Base-by-base conservation (phyloP, 2,888 invertebrate species). In the Megamerina dolium region DNA sequence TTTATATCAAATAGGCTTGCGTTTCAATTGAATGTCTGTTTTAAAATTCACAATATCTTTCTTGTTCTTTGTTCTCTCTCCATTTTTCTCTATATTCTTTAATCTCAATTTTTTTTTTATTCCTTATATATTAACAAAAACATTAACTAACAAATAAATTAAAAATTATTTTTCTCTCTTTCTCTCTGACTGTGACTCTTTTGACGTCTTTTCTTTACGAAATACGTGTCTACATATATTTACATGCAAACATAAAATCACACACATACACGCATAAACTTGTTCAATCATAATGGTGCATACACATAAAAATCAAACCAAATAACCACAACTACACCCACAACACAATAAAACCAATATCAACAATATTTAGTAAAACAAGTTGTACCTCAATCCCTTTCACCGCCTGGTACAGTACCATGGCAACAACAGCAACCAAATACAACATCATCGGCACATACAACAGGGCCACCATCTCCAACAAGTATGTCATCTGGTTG, bases 401-500 rank as follows among this genome's bases (percentile, higher is more conserved):
- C 77, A 61, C 78, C 77, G 59, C 77, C 78, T 64, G 78, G 77
- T 64, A 76, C 79, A 64, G 77, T 78, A 58, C 80, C 81, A 58
- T 78, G 80, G 74, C 78, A 80, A 64, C 74, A 76, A 64, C 71
- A 69, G 45, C 63, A 61, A 19, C 57, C 57, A 62, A 60, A 70
- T 49, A 55, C 68, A 53, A n/a, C n/a, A n/a, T n/a, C n/a, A n/a
- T 69, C 61, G 52, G 70, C 70, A 61, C 60, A 73, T 59, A 61
- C 59, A 33, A 77, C 77, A 51, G 76, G 77, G 33, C 79, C 80
- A 46, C 79, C 80, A 46, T 80, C 81, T 37, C 80, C 81, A 18
- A 80, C 80, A 36, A 80, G 80, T 67, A 72, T 80, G 58, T 80
- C 80, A 4, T 81, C 80, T 10, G 81, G 80, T 46, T 76, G 74